Evolutionary conservation across 2,113 vertebrate genomes (phyloP), one percentile per base, ranked within the genome.

Genomic region (Acanthochromis polyacanthus): DNA sequence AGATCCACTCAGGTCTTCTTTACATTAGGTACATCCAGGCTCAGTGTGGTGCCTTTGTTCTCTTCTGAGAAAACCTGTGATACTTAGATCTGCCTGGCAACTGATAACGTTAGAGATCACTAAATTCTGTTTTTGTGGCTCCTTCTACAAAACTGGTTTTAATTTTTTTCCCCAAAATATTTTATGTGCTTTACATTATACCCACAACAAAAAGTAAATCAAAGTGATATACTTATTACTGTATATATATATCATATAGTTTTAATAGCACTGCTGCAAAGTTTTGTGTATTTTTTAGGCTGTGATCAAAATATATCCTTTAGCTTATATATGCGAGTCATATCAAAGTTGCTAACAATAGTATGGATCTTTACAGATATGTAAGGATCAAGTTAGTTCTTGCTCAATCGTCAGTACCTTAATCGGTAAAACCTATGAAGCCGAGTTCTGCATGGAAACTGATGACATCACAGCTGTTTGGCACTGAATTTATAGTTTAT

Each of bases 21-120:
- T 6, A 36, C 32, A 36, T 6, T 36, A 36, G 1, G 5, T 30
- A 5, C n/a, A 36, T 5, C 32, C 32, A 36, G 32, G 4, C 32
- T 36, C 4, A 40, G 4, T 9, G 1, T 48, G 15, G 1, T 50
- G n/a, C 4, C 15, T 10, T 56, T 63, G n/a, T 25, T 58, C 67
- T 50, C 20, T 10, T 15, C 30, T 52, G 10, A 51, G 2, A 10
- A 53, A 68, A 85, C 76, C 79, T 87, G 69, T 38, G 30, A 25
- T 20, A 43, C 71, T 64, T 16, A 65, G 64, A 55, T 80, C 80
- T 83, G 52, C 76, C 67, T 11, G 30, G 63, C 22, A 78, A 81
- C 83, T 25, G n/a, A 61, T 74, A 59, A 75, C 52, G 2, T 17
- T 0, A 38, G 23, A n/a, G 2, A 0, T 14, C 19, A 19, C 8